Evolutionary conservation across 2,113 vertebrate species (phyloP), one percentile per base, ranked within the genome.

Genomic region (Embiotoca jacksoni): DNA sequence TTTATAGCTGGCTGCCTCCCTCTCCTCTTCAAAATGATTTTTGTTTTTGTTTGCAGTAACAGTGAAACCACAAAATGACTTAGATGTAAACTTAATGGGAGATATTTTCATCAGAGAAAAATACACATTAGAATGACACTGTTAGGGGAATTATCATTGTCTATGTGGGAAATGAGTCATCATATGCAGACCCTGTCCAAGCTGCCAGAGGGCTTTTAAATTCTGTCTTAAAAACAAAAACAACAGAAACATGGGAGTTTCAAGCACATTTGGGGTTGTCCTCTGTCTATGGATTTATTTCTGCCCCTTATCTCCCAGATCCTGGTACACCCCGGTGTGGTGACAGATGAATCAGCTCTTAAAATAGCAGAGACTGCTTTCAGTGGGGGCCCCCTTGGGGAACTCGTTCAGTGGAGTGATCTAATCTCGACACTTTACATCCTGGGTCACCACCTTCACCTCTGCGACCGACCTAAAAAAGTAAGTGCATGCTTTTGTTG

Each of bases 401-500:
- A 97, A 94, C 94, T 96, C 79, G 95, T 97, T 86, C 96, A 97
- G 83, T 97, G 96, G 96, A 96, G 96, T 94, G 96, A 97, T 94
- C 95, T 97, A 92, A 96, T 97, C 94, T 93, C 96, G 81, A 94
- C 96, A 76, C 94, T 97, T 65, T 93, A 96, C 93, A 94, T 96
- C 91, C 92, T 97, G 88, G 96, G 96, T 90, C 96, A 96, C 92
- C 92, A 96, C 91, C 93, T 97, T 87, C 46, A 85, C 39, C 36
- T 87, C 73, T 44, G 74, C 59, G 37, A 89, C 78, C 36, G 56
- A 63, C 54, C 58, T 81, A 5, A 50, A 23, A 2, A 0, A 3
- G 75, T 84, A 52, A 81, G 85, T 71, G 14, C 36, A 55, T 55
- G 56, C 33, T 30, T 15, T 11, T 44, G 41, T 13, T 1, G 41